Conservation (phyloP, 2,113 vertebrate genomes). For the Xenopus borealis region DNA sequence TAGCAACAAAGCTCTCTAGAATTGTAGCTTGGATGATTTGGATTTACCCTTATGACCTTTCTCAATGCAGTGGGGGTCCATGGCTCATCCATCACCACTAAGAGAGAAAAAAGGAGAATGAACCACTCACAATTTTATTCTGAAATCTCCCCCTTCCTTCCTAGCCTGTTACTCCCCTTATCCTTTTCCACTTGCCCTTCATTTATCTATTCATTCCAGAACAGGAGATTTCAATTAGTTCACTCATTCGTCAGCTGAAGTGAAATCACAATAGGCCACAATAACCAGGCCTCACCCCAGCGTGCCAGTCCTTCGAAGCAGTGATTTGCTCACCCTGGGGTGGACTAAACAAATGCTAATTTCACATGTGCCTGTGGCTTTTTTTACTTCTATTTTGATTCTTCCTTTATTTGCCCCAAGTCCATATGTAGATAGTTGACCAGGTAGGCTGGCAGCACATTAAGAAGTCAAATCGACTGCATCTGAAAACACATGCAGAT, state of each 20-base stretch:
- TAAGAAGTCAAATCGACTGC: too few relatives aligned
- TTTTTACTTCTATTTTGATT: conserved; percentile 12
- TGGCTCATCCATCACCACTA: conserved; percentile 38
- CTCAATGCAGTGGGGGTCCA: conserved; percentile 46
- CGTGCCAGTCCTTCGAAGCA: conserved; percentile 48
- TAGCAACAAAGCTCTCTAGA: conserved; percentile 17
- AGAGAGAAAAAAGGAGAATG: conserved; percentile 20
- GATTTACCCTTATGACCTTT: conserved; percentile 51
- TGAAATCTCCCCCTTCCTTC: conserved; percentile 13
- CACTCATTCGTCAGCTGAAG: conserved; percentile 32
- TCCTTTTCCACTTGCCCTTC: conserved; percentile 23
- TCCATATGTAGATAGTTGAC: conserved; percentile 33
- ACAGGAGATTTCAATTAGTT: conserved; percentile 45
- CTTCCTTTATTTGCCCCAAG: conserved; percentile 3
- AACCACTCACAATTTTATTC: conserved; percentile 30
- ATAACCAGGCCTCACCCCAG: conserved; percentile 51
- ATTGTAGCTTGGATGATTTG: conserved; percentile 46
- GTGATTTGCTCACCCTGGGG: conserved; percentile 51
- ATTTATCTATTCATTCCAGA: conserved; percentile 28
- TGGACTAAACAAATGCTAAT: conserved; percentile 54
- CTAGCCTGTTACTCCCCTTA: conserved; percentile 7
- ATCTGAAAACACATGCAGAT: too few relatives aligned
- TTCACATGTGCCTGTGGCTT: conserved; percentile 47
- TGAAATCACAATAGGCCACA: conserved; percentile 29
- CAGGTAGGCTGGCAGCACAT: conserved; percentile 13